Evolutionary conservation across 2,797 vertebrate genomes (phyloP).

Genomic region (Thalassophryne amazonica): DNA sequence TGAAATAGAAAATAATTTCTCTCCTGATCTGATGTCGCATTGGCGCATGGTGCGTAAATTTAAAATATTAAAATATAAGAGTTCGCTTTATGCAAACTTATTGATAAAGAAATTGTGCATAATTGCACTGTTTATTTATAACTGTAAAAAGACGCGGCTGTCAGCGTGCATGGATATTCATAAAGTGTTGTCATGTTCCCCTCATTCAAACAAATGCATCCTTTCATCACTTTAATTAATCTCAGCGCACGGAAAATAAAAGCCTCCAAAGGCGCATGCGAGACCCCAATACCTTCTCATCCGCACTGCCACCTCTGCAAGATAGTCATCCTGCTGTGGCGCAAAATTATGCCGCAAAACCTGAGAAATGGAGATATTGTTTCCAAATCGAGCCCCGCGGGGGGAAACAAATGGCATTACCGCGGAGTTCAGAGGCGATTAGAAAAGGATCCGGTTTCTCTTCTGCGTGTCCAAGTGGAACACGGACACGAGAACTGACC

Average conservation of each 20-base stretch:
- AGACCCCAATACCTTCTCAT: constrained; percentile 42
- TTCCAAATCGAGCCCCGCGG: constrained; percentile 36
- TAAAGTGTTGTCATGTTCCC: constrained; percentile 52
- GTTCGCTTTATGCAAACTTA: no score
- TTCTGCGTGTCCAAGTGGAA: constrained; percentile 81
- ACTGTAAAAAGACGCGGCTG: constrained; percentile 47
- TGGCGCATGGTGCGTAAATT: no score
- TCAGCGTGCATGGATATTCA: constrained; percentile 36
- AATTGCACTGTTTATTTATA: no score
- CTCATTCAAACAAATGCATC: constrained; percentile 43
- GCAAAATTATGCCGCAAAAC: constrained; percentile 11
- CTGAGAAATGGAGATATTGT: constrained; percentile 43
- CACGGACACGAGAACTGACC: constrained; percentile 74
- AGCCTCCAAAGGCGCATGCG: constrained; percentile 36
- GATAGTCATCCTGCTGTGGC: constrained; percentile 48
- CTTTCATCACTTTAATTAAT: constrained; percentile 59
- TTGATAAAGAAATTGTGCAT: no score
- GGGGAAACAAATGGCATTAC: constrained; percentile 43
- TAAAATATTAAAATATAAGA: no score
- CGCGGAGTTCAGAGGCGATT: constrained; percentile 72
- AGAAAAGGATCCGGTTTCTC: constrained; percentile 87
- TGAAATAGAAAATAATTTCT: constrained; percentile 45
- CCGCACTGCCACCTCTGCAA: constrained; percentile 35
- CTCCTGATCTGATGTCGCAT: no score
- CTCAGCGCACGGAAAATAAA: constrained; percentile 23